These are phyloP conservation scores for Eupelmus urozonus DNA, from an alignment of 2,888 invertebrate species.

Conservation along the genomic window DNA sequence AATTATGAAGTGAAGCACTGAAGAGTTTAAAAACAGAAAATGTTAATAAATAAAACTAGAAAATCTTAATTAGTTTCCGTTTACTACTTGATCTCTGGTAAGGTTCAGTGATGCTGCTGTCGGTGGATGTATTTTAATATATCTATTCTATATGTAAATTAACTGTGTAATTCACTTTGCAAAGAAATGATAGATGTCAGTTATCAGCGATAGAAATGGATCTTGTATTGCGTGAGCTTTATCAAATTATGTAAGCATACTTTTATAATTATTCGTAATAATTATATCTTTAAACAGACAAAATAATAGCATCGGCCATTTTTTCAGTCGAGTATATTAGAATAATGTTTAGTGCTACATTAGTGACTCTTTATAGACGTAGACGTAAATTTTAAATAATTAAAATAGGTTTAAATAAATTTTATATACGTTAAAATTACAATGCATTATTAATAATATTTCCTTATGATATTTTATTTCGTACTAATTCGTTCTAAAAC, in stretches of 20 bases:
- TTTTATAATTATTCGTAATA: slow-evolving; percentile 18
- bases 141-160: slow-evolving; percentile 34
- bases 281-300: slow-evolving; percentile 1
- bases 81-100: slow-evolving; percentile 33
- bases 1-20: too few relatives aligned
- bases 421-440: slow-evolving; percentile 15
- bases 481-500: neutral
- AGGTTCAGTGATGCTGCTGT: slow-evolving; percentile 38
- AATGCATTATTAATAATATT: slow-evolving; percentile 20
- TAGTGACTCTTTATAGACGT: too few relatives aligned
- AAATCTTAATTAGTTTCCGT: slow-evolving; percentile 51
- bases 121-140: slow-evolving; percentile 33
- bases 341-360: neutral
- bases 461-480: neutral
- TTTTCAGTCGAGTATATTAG: slow-evolving; percentile 7
- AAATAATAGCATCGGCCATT: neutral
- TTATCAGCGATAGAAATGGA: slow-evolving; percentile 38
- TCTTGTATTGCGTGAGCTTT: slow-evolving; percentile 43
- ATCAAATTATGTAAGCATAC: slow-evolving; percentile 26
- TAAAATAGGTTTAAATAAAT: neutral
- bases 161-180: slow-evolving; percentile 30
- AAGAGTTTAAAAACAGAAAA: too few relatives aligned
- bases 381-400: slow-evolving; percentile 2
- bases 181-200: slow-evolving; percentile 18
- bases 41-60: too few relatives aligned